Conservation (phyloP, 1,140 invertebrate genomes). For the Babylonia areolata region DNA sequence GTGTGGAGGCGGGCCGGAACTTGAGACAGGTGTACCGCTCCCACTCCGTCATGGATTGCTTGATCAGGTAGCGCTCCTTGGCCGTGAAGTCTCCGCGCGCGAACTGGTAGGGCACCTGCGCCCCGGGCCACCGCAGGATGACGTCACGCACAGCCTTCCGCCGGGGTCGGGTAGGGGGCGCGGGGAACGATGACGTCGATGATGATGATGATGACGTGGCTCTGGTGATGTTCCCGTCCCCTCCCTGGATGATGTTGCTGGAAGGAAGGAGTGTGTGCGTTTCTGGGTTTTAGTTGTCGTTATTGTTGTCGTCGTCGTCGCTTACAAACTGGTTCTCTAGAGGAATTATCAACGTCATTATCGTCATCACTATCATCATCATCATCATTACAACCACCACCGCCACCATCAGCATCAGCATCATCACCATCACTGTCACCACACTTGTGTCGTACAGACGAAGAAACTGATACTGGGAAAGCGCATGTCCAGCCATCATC, state of each 20-base stretch:
- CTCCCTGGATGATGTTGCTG: not conserved
- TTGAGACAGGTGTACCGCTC: conserved; percentile 70
- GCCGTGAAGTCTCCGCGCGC: conserved; percentile 59
- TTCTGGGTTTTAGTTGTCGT: too few species aligned
- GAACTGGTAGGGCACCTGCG: conserved; percentile 59
- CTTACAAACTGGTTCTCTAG: too few species aligned
- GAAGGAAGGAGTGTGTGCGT: not conserved
- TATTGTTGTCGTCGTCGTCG: not conserved
- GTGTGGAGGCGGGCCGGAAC: conserved; percentile 54
- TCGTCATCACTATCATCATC: conserved; percentile 21
- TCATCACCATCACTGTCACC: conserved; percentile 6
- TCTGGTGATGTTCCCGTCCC: not conserved
- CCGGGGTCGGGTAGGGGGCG: conserved; percentile 44
- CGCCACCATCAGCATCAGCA: not conserved
- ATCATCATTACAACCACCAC: not conserved
- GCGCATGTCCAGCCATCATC: too few species aligned
- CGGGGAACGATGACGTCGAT: not conserved
- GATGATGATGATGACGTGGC: too few species aligned
- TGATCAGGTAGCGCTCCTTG: conserved; percentile 66
- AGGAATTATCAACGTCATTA: not conserved
- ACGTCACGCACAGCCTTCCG: conserved; percentile 63
- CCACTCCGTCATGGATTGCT: conserved; percentile 69
- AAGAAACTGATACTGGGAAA: too few species aligned
- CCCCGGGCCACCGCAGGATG: conserved; percentile 59
- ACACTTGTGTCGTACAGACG: too few species aligned